These are phyloP conservation scores for Drosophila paulistorum DNA, from an alignment of 1,140 invertebrate species.

Conservation along the genomic window DNA sequence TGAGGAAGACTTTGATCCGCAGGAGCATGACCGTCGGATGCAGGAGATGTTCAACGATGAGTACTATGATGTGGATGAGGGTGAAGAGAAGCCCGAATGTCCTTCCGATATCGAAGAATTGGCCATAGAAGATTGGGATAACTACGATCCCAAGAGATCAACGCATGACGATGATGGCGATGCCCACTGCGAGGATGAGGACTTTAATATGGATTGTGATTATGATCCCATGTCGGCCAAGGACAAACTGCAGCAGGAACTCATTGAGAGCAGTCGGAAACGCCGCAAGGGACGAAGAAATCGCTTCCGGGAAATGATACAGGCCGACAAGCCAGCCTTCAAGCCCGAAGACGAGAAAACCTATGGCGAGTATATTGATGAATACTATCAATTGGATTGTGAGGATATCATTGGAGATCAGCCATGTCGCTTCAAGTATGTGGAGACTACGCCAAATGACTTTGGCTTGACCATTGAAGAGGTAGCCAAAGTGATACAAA, in stretches of 20 bases:
- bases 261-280: slow-evolving; percentile 86
- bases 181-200: slow-evolving; percentile 89
- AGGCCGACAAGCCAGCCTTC: slow-evolving; percentile 91
- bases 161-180: slow-evolving; percentile 51
- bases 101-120: slow-evolving; percentile 90
- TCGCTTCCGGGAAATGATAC: slow-evolving; percentile 89
- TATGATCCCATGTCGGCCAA: slow-evolving; percentile 86
- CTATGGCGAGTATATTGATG: slow-evolving; percentile 95
- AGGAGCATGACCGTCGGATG: slow-evolving; percentile 95
- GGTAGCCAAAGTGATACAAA: slow-evolving; percentile 83
- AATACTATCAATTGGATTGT: slow-evolving; percentile 97
- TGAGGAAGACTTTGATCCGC: slow-evolving; percentile 97
- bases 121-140: slow-evolving; percentile 90
- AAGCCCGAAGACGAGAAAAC: slow-evolving; percentile 90
- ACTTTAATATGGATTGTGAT: slow-evolving; percentile 95
- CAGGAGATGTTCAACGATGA: slow-evolving; percentile 92
- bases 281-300: slow-evolving; percentile 86
- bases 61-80: slow-evolving; percentile 90
- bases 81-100: slow-evolving; percentile 91
- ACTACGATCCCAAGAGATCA: slow-evolving; percentile 84
- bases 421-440: slow-evolving; percentile 96
- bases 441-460: slow-evolving; percentile 93
- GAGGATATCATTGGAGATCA: slow-evolving; percentile 97
- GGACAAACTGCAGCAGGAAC: slow-evolving; percentile 85
- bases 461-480: slow-evolving; percentile 96